Percentiles rank a stretch among this genome's conserved stretches.
Evolutionary conservation across 1,140 invertebrate genomes (phyloP).

Genomic region (Maconellicoccus hirsutus): DNA sequence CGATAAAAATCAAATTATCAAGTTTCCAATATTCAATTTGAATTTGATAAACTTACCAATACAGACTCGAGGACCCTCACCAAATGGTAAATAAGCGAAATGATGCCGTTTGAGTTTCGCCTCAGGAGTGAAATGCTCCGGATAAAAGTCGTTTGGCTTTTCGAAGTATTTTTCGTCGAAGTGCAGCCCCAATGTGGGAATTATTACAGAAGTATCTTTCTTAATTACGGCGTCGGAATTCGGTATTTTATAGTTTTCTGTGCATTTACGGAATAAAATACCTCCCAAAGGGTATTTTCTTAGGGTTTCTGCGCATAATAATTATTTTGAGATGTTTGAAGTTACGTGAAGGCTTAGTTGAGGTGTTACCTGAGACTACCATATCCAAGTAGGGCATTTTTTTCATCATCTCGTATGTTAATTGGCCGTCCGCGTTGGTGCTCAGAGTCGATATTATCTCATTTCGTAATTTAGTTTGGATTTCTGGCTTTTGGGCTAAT

Average conservation of each 20-base stretch:
- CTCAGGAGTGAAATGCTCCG: conserved; percentile 32
- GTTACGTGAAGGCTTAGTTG: neutral
- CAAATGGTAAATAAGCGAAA: too few species aligned
- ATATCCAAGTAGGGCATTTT: conserved; percentile 36
- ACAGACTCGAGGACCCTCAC: too few species aligned
- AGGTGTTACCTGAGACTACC: conserved; percentile 31
- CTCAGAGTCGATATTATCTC: conserved; percentile 29
- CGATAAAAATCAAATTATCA: too few species aligned
- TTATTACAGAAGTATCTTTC: conserved; percentile 33
- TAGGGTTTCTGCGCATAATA: conserved; percentile 23
- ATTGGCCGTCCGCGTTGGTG: conserved; percentile 26
- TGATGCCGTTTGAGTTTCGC: too few species aligned
- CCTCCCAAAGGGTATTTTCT: conserved; percentile 37
- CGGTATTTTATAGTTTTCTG: conserved; percentile 40
- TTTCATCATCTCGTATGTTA: conserved; percentile 33
- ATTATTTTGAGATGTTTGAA: neutral
- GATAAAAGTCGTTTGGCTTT: conserved; percentile 44
- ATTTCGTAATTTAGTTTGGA: conserved; percentile 35
- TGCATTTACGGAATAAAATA: conserved; percentile 35
- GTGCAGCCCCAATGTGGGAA: conserved; percentile 35
- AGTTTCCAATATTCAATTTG: too few species aligned
- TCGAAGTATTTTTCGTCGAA: conserved; percentile 45
- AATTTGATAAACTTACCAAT: too few species aligned
- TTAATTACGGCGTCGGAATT: conserved; percentile 45
- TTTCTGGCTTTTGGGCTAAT: conserved; percentile 42